Conservation (phyloP, 2,797 vertebrate species). For the Mormyrops attenuatus region DNA sequence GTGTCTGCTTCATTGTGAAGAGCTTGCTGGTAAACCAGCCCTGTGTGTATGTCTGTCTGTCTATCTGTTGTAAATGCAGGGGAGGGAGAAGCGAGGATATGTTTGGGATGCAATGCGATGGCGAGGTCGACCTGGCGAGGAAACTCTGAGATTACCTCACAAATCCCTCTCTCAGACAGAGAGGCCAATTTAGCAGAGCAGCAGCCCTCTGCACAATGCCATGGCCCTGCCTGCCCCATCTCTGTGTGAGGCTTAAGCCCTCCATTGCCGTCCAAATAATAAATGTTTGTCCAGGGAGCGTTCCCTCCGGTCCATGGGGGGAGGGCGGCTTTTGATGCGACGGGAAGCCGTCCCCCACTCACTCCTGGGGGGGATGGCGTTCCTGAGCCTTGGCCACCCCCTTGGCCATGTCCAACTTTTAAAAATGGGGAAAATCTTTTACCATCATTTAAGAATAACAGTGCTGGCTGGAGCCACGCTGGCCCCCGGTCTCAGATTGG, state of each 20-base stretch:
- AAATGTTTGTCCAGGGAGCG: slow-evolving; percentile 25
- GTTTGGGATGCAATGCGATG: slow-evolving; percentile 25
- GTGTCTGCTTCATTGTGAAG: background rate
- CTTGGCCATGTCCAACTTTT: background rate
- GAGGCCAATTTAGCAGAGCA: slow-evolving; percentile 24
- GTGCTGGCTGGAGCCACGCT: background rate
- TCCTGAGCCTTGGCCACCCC: background rate
- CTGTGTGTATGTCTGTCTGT: background rate
- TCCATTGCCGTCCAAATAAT: slow-evolving; percentile 22
- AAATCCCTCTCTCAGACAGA: slow-evolving; percentile 35
- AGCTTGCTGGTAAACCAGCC: background rate
- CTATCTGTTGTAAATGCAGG: background rate
- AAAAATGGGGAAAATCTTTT: too few species aligned
- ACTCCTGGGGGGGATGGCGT: background rate
- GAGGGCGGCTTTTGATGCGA: background rate
- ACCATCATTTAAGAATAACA: background rate
- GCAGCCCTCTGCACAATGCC: slow-evolving; percentile 23
- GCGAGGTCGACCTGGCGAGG: slow-evolving; percentile 35
- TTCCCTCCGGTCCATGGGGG: background rate
- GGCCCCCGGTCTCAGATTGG: background rate
- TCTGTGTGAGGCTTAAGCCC: slow-evolving; percentile 31
- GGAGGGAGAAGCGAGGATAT: background rate
- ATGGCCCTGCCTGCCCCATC: slow-evolving; percentile 22
- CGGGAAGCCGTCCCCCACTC: background rate
- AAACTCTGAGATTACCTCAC: slow-evolving; percentile 33